These are phyloP conservation scores for Drosophila trichaetosa DNA, from an alignment of 2,888 invertebrate species.

Conservation along the genomic window DNA sequence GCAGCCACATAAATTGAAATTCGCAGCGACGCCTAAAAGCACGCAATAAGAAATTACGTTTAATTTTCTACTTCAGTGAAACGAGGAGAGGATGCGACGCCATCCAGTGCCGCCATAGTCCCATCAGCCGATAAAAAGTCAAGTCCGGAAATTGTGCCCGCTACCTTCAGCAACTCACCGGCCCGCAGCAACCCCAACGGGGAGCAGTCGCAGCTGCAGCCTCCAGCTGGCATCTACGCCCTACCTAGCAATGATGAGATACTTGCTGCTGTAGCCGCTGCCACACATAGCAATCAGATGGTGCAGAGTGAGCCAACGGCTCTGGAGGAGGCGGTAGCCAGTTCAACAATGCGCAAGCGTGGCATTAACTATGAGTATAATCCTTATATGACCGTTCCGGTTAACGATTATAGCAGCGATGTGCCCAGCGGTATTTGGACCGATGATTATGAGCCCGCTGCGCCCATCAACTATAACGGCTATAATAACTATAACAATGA, in stretches of 20 bases:
- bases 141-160: conserved; percentile 82
- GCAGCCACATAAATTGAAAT: conserved; percentile 59
- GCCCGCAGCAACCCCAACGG: conserved; percentile 39
- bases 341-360: conserved; percentile 81
- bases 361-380: conserved; percentile 81
- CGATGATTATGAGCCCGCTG: conserved; percentile 83
- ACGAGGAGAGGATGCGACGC: conserved; percentile 48
- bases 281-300: conserved; percentile 73
- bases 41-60: conserved; percentile 56
- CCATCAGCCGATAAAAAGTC: conserved; percentile 79
- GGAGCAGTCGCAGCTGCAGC: conserved; percentile 22
- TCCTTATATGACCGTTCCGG: conserved; percentile 55
- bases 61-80: conserved; percentile 58
- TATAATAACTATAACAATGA: conserved; percentile 62
- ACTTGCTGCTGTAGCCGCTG: conserved; percentile 81
- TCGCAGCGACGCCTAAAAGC: conserved; percentile 46
- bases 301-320: conserved; percentile 65
- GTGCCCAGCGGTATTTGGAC: conserved; percentile 82
- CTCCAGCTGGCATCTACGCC: conserved; percentile 56
- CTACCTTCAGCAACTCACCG: conserved; percentile 77
- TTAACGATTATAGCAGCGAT: conserved; percentile 59
- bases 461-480: conserved; percentile 56
- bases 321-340: conserved; percentile 62
- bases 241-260: conserved; percentile 78
- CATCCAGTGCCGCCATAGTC: conserved; percentile 37